Evolutionary conservation across 2,113 vertebrate genomes (phyloP).

Genomic region (Ranitomeya variabilis): DNA sequence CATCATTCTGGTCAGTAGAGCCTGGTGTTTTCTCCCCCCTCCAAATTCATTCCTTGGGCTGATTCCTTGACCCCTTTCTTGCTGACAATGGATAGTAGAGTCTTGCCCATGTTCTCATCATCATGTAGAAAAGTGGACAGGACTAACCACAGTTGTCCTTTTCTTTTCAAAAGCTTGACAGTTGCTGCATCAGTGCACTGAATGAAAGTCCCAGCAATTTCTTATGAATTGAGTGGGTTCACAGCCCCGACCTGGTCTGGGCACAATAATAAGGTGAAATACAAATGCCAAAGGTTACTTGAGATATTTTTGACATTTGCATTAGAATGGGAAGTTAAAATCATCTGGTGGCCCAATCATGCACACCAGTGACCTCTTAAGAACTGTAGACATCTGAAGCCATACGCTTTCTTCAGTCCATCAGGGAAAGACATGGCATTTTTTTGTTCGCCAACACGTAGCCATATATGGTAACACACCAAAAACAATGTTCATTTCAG

Average conservation of each 20-base stretch:
- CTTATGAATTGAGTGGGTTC: background rate
- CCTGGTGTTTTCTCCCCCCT: too few species aligned
- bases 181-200: background rate
- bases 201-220: background rate
- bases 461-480: too few species aligned
- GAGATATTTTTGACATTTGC: background rate
- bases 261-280: too few species aligned
- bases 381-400: background rate
- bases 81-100: background rate
- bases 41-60: background rate
- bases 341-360: background rate
- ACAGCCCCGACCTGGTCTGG: too few species aligned
- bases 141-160: background rate
- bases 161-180: background rate
- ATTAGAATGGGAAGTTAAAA: background rate
- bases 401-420: too few species aligned
- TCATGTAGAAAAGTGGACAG: background rate
- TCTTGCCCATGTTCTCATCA: background rate
- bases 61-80: background rate
- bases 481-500: too few species aligned
- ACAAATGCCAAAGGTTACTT: background rate
- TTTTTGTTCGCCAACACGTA: too few species aligned
- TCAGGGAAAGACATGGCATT: too few species aligned
- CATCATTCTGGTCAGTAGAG: too few species aligned
- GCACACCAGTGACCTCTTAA: background rate